Evolutionary conservation across 2,888 invertebrate species (phyloP).

Genomic region (Anaspis maculata): DNA sequence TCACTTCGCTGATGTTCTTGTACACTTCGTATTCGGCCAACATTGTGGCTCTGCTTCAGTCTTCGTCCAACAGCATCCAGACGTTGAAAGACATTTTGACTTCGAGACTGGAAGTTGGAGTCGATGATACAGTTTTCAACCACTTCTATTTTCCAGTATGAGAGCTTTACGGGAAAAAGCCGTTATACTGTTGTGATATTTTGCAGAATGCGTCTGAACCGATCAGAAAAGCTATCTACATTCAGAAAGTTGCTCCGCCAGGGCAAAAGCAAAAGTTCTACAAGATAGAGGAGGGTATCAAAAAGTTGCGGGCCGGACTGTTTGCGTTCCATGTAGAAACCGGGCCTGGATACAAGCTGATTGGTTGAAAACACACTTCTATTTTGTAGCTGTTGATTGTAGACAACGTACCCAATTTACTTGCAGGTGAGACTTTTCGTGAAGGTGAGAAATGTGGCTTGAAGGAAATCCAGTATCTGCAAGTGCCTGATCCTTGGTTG

Average conservation of each 20-base stretch:
- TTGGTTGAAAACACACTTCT: too few relatives aligned
- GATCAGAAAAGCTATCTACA: constrained; percentile 52
- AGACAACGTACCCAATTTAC: too few relatives aligned
- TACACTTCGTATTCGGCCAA: constrained; percentile 71
- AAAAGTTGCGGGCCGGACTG: constrained; percentile 51
- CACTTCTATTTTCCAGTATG: constrained; percentile 60
- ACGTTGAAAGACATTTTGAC: constrained; percentile 55
- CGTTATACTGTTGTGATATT: constrained; percentile 18
- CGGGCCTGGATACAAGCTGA: constrained; percentile 61
- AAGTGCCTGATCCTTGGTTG: constrained; percentile 54
- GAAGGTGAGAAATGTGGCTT: constrained; percentile 66
- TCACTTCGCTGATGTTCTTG: constrained; percentile 58
- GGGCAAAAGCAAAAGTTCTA: constrained; percentile 51
- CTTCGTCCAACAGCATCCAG: constrained; percentile 59
- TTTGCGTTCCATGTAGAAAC: constrained; percentile 68
- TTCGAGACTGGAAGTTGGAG: constrained; percentile 58
- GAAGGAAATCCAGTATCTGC: constrained; percentile 51
- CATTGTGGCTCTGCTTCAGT: constrained; percentile 65
- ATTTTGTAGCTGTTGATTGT: too few relatives aligned
- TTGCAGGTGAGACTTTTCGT: constrained; percentile 55
- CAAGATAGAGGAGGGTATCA: constrained; percentile 54
- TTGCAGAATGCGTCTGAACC: constrained; percentile 59
- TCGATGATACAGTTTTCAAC: constrained; percentile 62
- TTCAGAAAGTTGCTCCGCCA: constrained; percentile 55
- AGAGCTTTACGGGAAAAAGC: background rate